Evolutionary conservation across 2,797 vertebrate species (phyloP), one percentile per base, ranked within the genome.

Genomic region (Rhinella marina): DNA sequence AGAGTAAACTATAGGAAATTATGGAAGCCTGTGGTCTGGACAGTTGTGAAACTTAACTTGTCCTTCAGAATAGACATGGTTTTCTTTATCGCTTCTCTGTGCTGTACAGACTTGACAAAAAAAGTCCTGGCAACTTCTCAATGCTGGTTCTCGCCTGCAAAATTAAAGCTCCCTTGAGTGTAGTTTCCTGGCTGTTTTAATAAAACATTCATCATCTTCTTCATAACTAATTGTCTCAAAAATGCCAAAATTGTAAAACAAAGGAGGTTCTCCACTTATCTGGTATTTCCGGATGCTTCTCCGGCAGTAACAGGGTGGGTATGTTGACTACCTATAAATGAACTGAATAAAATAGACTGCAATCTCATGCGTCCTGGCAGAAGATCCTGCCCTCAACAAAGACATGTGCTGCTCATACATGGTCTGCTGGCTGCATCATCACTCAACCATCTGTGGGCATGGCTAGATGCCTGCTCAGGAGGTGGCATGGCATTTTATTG

Each of bases 361-460:
- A 93, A 89, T 95, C 94, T 94, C 83, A 85, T 90, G 93, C 92
- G 92, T 93, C 88, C 50, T 92, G 91, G 90, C 90, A 93, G 94
- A 92, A 92, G 92, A 90, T 90, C 70, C 56, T 73, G 94, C 93
- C 93, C 92, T 93, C 85, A 87, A 90, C 92, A 92, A 92, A 92
- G 92, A 92, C 93, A 92, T 94, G 93, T 94, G 93, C 94, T 95
- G 93, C 93, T 95, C 94, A 93, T 94, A 94, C 95, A 93, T 94
- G 94, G 93, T 92, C 93, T 93, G 91, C 94, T 95, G 95, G 95
- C 94, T 92, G 93, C 92, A 93, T 94, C 90, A 90, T 90, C 92
- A 92, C 88, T 84, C 80, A 90, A 90, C 93, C 95, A 95, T 95
- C 94, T 95, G 95, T 93, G 92, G 90, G 91, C 90, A 93, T 93